Percentiles rank a stretch among this genome's conserved stretches.
phyloP scores from a whole-genome alignment of 2,797 vertebrate genomes.

The Microhierax caerulescens region DNA sequence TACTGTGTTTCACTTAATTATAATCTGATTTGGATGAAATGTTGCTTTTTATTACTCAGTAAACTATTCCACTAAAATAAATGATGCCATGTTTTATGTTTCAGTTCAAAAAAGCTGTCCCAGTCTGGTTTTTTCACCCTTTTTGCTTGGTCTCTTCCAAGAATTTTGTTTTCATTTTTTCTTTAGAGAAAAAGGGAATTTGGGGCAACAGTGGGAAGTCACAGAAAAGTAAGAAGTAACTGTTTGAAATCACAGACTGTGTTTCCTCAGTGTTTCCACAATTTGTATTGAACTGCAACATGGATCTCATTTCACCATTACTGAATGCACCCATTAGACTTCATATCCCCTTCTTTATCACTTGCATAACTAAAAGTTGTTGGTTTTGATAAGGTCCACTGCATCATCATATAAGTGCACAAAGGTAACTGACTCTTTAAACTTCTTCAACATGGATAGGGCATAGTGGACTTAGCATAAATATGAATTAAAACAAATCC shows the following conservation, averaged over 20 bases:
- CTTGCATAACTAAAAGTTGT: neutral
- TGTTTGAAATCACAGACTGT: neutral
- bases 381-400: neutral
- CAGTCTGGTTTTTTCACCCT: neutral
- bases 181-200: neutral
- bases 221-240: neutral
- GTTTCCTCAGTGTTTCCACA: neutral
- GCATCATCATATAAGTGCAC: neutral
- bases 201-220: neutral
- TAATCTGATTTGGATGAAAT: neutral
- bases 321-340: neutral
- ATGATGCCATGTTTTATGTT: neutral
- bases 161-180: neutral
- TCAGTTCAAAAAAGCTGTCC: neutral
- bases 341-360: neutral
- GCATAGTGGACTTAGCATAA: neutral
- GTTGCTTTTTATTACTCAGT: neutral
- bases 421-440: neutral
- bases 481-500: neutral
- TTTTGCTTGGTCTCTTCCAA: neutral
- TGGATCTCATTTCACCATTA: neutral
- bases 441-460: neutral
- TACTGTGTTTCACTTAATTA: neutral
- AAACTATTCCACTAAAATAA: conserved; percentile 2
- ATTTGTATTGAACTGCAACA: neutral